Base-by-base conservation (phyloP, 2,797 vertebrate species). In the Buphagus erythrorhynchus region DNA sequence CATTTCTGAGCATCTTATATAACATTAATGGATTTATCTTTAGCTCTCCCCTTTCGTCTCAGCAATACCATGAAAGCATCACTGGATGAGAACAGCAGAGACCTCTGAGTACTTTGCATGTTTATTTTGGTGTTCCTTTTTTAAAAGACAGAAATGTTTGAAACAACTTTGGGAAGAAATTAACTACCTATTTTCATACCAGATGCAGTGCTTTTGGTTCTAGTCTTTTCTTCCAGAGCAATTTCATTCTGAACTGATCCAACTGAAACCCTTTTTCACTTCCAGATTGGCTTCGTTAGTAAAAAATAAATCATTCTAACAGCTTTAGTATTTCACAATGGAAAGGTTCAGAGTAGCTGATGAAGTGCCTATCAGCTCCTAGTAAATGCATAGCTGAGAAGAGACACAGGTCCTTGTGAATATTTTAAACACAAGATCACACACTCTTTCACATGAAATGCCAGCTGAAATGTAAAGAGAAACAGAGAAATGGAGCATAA, bases 21-120 rank as follows among this genome's bases (percentile, higher is more conserved):
- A 94, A 88, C 54, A 52, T 63, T 75, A 94, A 92, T 88, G 85
- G 75, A 31, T 95, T 97, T 93, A 68, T 90, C 91, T 95, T 89
- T 92, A 91, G 65, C 78, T 88, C 19, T 86, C 18, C 20, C 29
- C 40, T 82, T 68, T 67, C 19, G 4, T 90, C 42, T 86, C 54
- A 86, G n/a, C 61, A 77, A 16, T 13, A 55, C 33, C 19, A 31
- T 46, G 49, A 72, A 86, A 72, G 13, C 1, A 0, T 68, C 49
- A 38, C 46, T 15, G 28, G 24, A 43, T 16, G 7, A 68, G 17
- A 91, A 33, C 4, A 22, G 33, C 46, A 81, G 68, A 88, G 61
- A 75, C 10, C 38, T 80, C 35, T 0, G 2, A 88, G 51, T 36
- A 46, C 3, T 84, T 35, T 51, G 8, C 4, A 0, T 69, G 36